Conservation (phyloP, 2,888 invertebrate genomes). For the Cenopis cana region DNA sequence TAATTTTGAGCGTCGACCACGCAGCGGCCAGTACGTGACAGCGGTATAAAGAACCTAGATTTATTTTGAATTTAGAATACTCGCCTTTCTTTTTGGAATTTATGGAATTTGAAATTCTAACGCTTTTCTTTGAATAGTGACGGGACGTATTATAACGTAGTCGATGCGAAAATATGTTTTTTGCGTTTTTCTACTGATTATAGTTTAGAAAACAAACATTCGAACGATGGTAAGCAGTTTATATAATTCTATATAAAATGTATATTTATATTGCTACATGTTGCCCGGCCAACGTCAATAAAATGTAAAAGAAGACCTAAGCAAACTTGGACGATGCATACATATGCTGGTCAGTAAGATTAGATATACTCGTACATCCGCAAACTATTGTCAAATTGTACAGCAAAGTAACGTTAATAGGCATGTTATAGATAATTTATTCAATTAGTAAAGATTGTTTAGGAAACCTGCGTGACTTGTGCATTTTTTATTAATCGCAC, state of each 20-base stretch:
- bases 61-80: constrained; percentile 29
- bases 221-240: background rate
- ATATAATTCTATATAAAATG: background rate
- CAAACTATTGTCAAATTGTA: too few relatives aligned
- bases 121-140: background rate
- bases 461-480: background rate
- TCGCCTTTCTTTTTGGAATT: background rate
- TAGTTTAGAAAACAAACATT: too few relatives aligned
- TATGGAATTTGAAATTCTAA: constrained; percentile 9
- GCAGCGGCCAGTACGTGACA: constrained; percentile 31
- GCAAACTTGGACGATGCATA: background rate
- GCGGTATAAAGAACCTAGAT: background rate
- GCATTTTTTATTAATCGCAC: background rate
- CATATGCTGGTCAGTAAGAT: too few relatives aligned
- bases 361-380: too few relatives aligned
- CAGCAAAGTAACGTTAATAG: background rate
- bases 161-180: too few relatives aligned
- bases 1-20: constrained; percentile 17
- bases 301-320: background rate
- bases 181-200: too few relatives aligned
- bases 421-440: too few relatives aligned
- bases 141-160: background rate
- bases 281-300: background rate
- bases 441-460: background rate
- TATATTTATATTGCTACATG: background rate